These are phyloP conservation scores for Zonitis immaculata DNA, from an alignment of 2,888 invertebrate species.

Conservation along the genomic window DNA sequence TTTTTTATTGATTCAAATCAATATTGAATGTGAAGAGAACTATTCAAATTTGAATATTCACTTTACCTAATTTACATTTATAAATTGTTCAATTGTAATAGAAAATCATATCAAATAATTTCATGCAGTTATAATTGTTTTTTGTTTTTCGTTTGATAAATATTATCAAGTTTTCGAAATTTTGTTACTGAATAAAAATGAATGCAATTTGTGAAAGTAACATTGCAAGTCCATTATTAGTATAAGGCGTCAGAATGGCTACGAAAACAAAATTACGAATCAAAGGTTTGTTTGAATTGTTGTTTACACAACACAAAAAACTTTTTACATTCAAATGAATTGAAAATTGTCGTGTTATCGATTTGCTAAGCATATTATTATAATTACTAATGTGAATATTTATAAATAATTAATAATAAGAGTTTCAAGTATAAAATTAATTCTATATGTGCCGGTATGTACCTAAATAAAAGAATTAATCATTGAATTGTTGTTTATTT, in stretches of 20 bases:
- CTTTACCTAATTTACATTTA: constrained; percentile 9
- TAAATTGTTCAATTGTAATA: constrained; percentile 11
- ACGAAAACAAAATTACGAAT: constrained; percentile 27
- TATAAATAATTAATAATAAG: no score
- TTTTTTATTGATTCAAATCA: background rate
- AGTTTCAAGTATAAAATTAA: no score
- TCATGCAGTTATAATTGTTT: background rate
- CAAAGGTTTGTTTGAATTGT: constrained; percentile 27
- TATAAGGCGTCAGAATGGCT: constrained; percentile 23
- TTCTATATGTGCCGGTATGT: no score
- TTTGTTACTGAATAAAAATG: background rate
- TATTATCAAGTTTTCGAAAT: background rate
- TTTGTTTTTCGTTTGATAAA: no score
- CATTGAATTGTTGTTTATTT: constrained; percentile 17
- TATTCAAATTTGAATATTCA: constrained; percentile 14
- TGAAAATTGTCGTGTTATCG: constrained; percentile 9
- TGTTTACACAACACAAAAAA: constrained; percentile 26
- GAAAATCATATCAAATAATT: constrained; percentile 5
- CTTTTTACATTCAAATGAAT: constrained; percentile 24
- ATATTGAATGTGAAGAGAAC: background rate
- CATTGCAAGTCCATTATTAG: background rate
- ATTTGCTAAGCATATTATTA: background rate
- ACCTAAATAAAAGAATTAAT: no score
- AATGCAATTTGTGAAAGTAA: background rate
- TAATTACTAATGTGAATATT: no score